These are phyloP conservation scores for Druon quercuslanigerum DNA, from an alignment of 1,140 invertebrate species.

Conservation along the genomic window DNA sequence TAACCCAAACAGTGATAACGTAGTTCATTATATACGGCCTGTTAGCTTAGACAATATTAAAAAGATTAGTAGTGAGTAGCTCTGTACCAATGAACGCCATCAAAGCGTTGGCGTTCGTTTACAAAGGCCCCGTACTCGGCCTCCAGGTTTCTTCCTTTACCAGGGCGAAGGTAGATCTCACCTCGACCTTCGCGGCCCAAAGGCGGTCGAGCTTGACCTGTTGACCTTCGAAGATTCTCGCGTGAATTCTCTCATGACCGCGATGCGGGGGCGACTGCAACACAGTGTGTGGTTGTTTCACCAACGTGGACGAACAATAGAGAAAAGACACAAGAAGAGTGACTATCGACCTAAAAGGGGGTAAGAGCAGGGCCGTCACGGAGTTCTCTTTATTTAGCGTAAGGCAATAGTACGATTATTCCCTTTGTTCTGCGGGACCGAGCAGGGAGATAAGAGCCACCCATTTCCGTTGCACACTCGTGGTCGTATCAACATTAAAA, in stretches of 20 bases:
- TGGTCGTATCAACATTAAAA: slow-evolving; percentile 1
- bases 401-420: background rate
- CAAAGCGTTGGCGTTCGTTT: slow-evolving; percentile 28
- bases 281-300: background rate
- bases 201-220: slow-evolving; percentile 32
- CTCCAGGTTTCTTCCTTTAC: background rate
- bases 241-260: slow-evolving; percentile 47
- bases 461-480: background rate
- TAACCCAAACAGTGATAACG: background rate
- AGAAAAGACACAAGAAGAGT: background rate
- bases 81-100: background rate
- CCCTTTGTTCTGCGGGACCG: slow-evolving; percentile 18
- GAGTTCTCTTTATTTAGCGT: slow-evolving; percentile 3
- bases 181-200: slow-evolving; percentile 43
- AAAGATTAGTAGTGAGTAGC: too few species aligned
- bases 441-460: slow-evolving; percentile 2
- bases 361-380: background rate
- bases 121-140: background rate
- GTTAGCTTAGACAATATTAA: background rate
- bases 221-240: slow-evolving; percentile 41
- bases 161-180: slow-evolving; percentile 7
- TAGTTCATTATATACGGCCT: background rate
- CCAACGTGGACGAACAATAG: slow-evolving; percentile 22
- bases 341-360: background rate
- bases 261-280: slow-evolving; percentile 22